A percentile compares a stretch with the other conserved stretches of the same genome.
Conservation (phyloP, 1,140 invertebrate species). For the Nylanderia fulva region DNA sequence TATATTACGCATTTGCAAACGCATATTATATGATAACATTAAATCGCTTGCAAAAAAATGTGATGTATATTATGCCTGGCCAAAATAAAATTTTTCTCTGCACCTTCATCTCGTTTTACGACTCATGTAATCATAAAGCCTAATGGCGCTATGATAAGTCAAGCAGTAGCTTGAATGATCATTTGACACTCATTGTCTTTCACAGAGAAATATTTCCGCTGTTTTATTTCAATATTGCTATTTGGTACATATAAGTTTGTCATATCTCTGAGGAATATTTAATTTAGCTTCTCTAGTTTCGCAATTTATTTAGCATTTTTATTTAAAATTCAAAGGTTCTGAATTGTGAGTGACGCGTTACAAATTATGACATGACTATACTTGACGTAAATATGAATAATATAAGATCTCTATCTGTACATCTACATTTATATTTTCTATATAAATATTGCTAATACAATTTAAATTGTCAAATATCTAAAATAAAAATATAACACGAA, state of each 20-base stretch:
- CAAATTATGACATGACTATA: too few species aligned
- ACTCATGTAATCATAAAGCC: conserved; percentile 44
- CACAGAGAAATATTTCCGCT: background rate
- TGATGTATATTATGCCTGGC: background rate
- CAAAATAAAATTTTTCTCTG: conserved; percentile 66
- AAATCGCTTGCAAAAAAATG: conserved; percentile 39
- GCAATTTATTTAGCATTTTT: background rate
- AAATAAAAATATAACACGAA: too few species aligned
- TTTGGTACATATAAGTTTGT: background rate
- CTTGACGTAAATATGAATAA: background rate
- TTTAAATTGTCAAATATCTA: too few species aligned
- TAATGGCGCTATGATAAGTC: conserved; percentile 60
- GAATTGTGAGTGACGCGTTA: background rate
- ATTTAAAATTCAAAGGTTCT: background rate
- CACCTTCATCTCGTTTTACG: conserved; percentile 57
- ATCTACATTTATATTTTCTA: too few species aligned
- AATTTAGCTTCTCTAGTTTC: background rate
- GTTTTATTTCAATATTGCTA: conserved; percentile 22
- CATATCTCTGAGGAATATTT: background rate
- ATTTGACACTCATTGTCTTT: conserved; percentile 28
- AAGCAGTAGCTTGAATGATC: conserved; percentile 37
- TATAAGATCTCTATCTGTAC: background rate
- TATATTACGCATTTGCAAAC: background rate
- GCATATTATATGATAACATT: background rate
- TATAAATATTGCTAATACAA: too few species aligned